Evolutionary conservation across 1,140 invertebrate genomes (phyloP).

Genomic region (Hormaphis cornu): DNA sequence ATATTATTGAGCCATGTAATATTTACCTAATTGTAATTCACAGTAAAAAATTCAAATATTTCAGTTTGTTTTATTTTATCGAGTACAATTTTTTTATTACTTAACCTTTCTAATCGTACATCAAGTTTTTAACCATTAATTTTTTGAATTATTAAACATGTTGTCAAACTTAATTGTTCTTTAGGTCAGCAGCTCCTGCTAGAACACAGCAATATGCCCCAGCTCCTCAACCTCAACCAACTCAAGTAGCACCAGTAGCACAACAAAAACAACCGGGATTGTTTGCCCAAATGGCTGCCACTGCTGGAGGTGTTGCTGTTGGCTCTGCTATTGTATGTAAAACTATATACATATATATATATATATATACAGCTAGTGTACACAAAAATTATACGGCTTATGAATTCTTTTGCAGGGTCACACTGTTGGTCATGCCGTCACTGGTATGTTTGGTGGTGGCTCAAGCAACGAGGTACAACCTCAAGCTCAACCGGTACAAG

Average conservation of each 20-base stretch:
- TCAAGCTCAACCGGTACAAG: constrained; percentile 40
- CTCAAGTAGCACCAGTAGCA: constrained; percentile 46
- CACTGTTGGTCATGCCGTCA: constrained; percentile 71
- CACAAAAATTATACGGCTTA: not conserved
- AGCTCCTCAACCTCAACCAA: constrained; percentile 37
- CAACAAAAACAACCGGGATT: constrained; percentile 56
- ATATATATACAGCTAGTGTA: not conserved
- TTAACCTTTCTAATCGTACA: no score
- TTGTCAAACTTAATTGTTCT: not conserved
- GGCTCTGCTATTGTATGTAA: constrained; percentile 66
- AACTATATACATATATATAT: not conserved
- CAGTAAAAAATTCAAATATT: no score
- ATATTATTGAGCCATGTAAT: no score
- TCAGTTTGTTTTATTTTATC: no score
- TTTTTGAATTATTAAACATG: no score
- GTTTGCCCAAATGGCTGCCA: constrained; percentile 82
- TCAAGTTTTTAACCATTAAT: no score
- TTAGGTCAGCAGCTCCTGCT: constrained; percentile 26
- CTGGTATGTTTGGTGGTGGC: constrained; percentile 67
- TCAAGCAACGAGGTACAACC: constrained; percentile 40
- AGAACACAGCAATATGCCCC: constrained; percentile 19
- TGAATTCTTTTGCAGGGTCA: constrained; percentile 54
- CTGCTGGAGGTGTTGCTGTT: constrained; percentile 79
- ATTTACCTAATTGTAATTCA: no score
- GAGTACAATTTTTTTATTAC: no score